A percentile compares a stretch with the other conserved stretches of the same genome.
Evolutionary conservation across 2,113 vertebrate species (phyloP).

Genomic region (Apeltes quadracus): DNA sequence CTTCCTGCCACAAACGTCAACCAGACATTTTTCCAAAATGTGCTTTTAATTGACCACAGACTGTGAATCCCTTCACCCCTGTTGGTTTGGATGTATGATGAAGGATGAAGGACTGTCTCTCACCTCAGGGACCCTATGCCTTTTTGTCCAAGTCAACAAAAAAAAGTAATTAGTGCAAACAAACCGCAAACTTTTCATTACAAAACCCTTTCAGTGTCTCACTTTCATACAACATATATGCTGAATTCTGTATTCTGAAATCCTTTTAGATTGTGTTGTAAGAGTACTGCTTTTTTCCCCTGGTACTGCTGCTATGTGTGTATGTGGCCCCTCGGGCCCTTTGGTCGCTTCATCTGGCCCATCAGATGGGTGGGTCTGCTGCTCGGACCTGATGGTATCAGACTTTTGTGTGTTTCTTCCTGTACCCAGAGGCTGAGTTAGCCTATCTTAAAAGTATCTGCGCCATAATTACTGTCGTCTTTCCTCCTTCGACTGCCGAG

Average conservation of each 20-base stretch:
- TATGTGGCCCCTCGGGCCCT: constrained; percentile 47
- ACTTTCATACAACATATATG: neutral
- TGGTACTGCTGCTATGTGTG: neutral
- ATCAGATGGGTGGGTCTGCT: constrained; percentile 78
- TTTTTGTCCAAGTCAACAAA: neutral
- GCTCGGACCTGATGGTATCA: constrained; percentile 73
- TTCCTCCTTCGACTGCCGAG: constrained; percentile 1
- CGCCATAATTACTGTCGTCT: constrained; percentile 5
- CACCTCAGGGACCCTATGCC: neutral
- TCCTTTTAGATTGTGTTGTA: neutral
- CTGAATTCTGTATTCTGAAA: neutral
- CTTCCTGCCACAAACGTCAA: neutral
- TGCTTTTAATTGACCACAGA: neutral
- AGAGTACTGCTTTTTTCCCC: neutral
- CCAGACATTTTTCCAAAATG: constrained; percentile 20
- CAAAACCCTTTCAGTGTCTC: neutral
- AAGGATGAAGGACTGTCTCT: neutral
- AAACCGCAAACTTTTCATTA: neutral
- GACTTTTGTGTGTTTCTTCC: constrained; percentile 55
- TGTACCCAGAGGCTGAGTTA: constrained; percentile 34
- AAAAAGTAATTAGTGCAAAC: neutral
- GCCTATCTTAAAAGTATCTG: constrained; percentile 35
- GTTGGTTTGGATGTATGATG: neutral
- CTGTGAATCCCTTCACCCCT: neutral
- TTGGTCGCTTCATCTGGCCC: constrained; percentile 66